Evolutionary conservation across 1,140 invertebrate genomes (phyloP).

Genomic region (Heliothis subflexa): DNA sequence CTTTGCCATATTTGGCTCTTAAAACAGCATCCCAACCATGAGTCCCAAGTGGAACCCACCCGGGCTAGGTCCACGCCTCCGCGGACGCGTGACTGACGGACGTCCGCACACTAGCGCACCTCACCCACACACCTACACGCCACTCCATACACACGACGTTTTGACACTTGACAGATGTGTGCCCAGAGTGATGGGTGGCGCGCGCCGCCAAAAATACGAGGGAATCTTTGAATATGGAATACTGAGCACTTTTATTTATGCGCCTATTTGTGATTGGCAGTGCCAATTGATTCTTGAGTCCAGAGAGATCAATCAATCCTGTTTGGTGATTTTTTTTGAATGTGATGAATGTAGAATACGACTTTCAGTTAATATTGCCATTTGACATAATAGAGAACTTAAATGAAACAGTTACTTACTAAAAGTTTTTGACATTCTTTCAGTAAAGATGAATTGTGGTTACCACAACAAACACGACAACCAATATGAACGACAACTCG

Average conservation of each 20-base stretch:
- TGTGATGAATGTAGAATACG: not conserved
- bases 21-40: not conserved
- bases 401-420: no score
- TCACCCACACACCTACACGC: constrained; percentile 44
- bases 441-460: no score
- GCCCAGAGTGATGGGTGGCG: constrained; percentile 43
- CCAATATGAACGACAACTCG: no score
- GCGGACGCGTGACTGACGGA: constrained; percentile 75
- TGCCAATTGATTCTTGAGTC: constrained; percentile 40
- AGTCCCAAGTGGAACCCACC: constrained; percentile 52
- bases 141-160: constrained; percentile 15
- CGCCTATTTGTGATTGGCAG: constrained; percentile 36
- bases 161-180: constrained; percentile 49
- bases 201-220: constrained; percentile 35
- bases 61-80: constrained; percentile 62
- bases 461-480: no score
- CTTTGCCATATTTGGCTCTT: not conserved
- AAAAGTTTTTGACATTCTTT: no score
- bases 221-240: constrained; percentile 41
- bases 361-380: no score
- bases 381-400: no score
- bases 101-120: constrained; percentile 58
- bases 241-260: constrained; percentile 35
- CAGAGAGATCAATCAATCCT: not conserved
- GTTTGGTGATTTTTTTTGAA: not conserved